phyloP scores from a whole-genome alignment of 2,797 vertebrate genomes.

The Rhynchotus rufescens region DNA sequence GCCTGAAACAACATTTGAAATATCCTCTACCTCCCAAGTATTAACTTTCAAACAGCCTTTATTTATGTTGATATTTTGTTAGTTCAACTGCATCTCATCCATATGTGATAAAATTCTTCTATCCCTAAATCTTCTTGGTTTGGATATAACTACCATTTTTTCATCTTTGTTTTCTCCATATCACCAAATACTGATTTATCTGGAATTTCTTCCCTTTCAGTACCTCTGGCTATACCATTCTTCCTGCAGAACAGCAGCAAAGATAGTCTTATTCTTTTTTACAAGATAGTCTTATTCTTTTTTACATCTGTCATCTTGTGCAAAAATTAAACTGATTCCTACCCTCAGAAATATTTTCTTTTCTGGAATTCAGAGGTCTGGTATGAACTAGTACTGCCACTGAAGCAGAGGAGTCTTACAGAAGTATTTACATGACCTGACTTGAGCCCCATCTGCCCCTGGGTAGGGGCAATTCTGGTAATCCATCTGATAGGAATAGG shows the following conservation, averaged over 20 bases:
- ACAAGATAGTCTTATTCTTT: not conserved
- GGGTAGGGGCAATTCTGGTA: rapidly evolving
- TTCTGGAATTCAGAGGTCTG: not conserved
- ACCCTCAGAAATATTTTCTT: not conserved
- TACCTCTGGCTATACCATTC: not conserved
- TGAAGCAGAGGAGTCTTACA: not conserved
- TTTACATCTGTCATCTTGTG: not conserved
- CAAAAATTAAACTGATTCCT: not conserved
- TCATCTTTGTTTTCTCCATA: not conserved
- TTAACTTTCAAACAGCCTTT: not conserved
- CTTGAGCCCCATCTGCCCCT: not conserved
- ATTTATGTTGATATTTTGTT: not conserved
- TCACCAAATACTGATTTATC: not conserved
- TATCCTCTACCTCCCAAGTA: not conserved
- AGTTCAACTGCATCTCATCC: not conserved
- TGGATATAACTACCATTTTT: not conserved
- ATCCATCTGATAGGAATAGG: not conserved
- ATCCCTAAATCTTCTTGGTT: not conserved
- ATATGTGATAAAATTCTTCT: not conserved
- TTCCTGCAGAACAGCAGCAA: not conserved
- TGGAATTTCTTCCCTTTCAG: not conserved
- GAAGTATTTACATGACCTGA: not conserved
- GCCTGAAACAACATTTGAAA: not conserved
- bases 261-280: not conserved
- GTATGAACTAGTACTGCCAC: not conserved